Evolutionary conservation across 2,888 invertebrate species (phyloP).

Genomic region (Andricus quercusramuli): DNA sequence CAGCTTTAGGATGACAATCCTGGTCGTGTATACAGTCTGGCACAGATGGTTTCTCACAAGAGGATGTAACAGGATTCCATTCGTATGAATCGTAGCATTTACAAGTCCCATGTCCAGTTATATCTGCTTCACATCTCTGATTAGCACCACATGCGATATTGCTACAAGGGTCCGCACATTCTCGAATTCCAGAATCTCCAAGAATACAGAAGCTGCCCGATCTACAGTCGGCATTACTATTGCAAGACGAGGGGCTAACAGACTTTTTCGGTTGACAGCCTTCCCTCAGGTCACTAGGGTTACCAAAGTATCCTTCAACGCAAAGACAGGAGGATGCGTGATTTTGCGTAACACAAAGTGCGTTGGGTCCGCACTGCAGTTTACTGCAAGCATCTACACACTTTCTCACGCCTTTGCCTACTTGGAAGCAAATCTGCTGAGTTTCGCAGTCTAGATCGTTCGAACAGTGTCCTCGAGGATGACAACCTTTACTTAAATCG

Average conservation of each 20-base stretch:
- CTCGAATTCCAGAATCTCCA: slow-evolving; percentile 82
- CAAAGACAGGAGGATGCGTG: slow-evolving; percentile 94
- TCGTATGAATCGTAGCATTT: slow-evolving; percentile 88
- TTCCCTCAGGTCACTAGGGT: slow-evolving; percentile 88
- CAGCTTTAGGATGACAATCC: slow-evolving; percentile 86
- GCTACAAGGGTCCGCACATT: slow-evolving; percentile 89
- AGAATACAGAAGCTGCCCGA: slow-evolving; percentile 85
- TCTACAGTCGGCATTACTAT: slow-evolving; percentile 86
- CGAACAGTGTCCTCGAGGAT: slow-evolving; percentile 86
- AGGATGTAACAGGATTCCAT: slow-evolving; percentile 91
- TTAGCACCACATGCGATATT: slow-evolving; percentile 91
- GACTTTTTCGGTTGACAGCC: slow-evolving; percentile 89
- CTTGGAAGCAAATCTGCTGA: slow-evolving; percentile 93
- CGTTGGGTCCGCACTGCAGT: slow-evolving; percentile 94
- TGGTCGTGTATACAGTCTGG: slow-evolving; percentile 87
- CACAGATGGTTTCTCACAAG: slow-evolving; percentile 92
- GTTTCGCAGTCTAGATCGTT: slow-evolving; percentile 91
- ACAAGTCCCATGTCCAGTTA: slow-evolving; percentile 86
- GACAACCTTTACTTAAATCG: slow-evolving; percentile 86
- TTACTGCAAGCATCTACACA: slow-evolving; percentile 93
- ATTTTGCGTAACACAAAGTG: slow-evolving; percentile 90
- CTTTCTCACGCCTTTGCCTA: slow-evolving; percentile 88
- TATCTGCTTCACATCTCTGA: slow-evolving; percentile 87
- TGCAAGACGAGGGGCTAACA: slow-evolving; percentile 82
- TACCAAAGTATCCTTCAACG: slow-evolving; percentile 89